These are phyloP conservation scores for Siniperca chuatsi DNA, from an alignment of 2,113 vertebrate genomes.

Conservation along the genomic window DNA sequence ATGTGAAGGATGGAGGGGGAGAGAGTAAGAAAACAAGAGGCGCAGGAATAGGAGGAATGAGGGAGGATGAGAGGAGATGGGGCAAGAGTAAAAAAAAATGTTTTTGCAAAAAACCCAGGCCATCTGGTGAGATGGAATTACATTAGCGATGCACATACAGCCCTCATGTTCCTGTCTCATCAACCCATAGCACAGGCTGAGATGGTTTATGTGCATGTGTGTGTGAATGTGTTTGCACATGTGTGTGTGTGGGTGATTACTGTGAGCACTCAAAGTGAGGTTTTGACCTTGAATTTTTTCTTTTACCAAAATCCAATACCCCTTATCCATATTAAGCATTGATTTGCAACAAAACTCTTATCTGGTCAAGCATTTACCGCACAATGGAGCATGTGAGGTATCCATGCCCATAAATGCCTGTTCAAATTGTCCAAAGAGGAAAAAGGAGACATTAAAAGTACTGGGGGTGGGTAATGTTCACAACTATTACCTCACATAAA, in stretches of 20 bases:
- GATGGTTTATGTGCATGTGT: constrained; percentile 35
- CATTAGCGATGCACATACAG: constrained; percentile 77
- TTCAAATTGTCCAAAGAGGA: constrained; percentile 40
- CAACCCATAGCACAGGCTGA: constrained; percentile 52
- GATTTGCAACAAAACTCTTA: constrained; percentile 36
- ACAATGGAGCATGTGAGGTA: constrained; percentile 27
- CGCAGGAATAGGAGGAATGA: constrained; percentile 19
- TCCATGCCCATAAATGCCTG: constrained; percentile 19
- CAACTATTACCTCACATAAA: constrained; percentile 74
- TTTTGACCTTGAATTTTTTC: constrained; percentile 46
- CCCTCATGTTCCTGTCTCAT: constrained; percentile 66
- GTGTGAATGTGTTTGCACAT: constrained; percentile 7
- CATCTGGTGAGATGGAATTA: constrained; percentile 81
- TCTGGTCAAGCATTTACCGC: constrained; percentile 11
- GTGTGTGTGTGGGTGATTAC: constrained; percentile 11
- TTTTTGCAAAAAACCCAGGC: constrained; percentile 58
- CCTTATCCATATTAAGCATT: background rate
- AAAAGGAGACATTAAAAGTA: constrained; percentile 42
- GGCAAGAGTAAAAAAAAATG: background rate
- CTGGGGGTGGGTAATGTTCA: constrained; percentile 51
- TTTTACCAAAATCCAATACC: constrained; percentile 27
- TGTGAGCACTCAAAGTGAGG: constrained; percentile 23
- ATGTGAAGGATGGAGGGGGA: constrained; percentile 24
- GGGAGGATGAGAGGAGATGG: constrained; percentile 31
- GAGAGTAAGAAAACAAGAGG: constrained; percentile 18